Percentiles rank a stretch among this genome's conserved stretches.
phyloP scores from a whole-genome alignment of 2,113 vertebrate genomes.

The Azemiops feae region DNA sequence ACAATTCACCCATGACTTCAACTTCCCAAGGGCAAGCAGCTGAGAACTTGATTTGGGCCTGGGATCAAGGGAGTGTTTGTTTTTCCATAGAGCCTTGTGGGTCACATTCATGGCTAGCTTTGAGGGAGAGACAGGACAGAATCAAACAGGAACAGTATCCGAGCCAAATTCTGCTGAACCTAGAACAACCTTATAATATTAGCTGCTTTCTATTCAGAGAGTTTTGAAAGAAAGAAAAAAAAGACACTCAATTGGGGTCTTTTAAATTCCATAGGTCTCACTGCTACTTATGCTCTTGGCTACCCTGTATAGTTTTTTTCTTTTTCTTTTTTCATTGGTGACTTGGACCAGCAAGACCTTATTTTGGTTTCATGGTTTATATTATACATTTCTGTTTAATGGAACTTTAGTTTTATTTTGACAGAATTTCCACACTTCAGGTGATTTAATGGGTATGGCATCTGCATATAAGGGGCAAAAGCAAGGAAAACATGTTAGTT shows the following conservation, averaged over 20 bases:
- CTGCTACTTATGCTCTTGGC: not conserved
- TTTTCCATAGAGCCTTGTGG: slow-evolving; percentile 1
- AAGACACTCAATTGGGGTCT: not conserved
- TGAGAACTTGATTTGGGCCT: not conserved
- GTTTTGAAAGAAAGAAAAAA: not conserved
- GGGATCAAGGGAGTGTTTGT: not conserved
- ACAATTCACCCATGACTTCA: not conserved
- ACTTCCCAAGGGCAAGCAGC: not conserved
- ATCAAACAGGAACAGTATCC: not conserved
- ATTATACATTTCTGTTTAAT: not conserved
- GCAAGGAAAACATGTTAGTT: not conserved
- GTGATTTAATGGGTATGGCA: not conserved
- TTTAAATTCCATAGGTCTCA: not conserved
- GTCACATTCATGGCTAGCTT: not conserved
- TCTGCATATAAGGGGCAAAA: not conserved
- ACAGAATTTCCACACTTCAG: not conserved
- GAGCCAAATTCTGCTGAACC: not conserved
- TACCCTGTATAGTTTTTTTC: too few species aligned
- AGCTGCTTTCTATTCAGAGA: not conserved
- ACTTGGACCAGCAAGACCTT: too few species aligned
- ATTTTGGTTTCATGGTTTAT: not conserved
- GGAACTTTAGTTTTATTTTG: not conserved
- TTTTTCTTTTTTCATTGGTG: not conserved
- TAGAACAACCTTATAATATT: not conserved
- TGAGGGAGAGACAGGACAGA: not conserved